Conservation (phyloP, 2,797 vertebrate genomes). For the Graptemys geographica region DNA sequence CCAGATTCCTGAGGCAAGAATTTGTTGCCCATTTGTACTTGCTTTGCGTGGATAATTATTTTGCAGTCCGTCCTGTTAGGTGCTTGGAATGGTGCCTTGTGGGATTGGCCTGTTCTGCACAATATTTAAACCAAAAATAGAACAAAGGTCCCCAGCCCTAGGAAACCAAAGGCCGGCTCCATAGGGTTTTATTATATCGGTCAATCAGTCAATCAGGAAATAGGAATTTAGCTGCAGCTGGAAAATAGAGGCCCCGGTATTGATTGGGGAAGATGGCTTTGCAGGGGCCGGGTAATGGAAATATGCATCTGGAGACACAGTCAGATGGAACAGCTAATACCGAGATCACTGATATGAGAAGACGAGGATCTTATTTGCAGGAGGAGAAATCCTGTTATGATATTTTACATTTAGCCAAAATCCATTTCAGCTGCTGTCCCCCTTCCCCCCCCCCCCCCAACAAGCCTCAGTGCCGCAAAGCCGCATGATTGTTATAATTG, state of each 20-base stretch:
- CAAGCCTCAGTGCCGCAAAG: background rate
- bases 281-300: background rate
- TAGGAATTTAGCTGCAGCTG: background rate
- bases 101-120: background rate
- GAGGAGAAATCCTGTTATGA: background rate
- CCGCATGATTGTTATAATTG: background rate
- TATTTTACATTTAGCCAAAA: background rate
- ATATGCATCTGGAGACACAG: background rate
- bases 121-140: background rate
- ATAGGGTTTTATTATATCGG: background rate
- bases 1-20: background rate
- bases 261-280: slow-evolving; percentile 37
- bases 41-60: background rate
- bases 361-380: background rate
- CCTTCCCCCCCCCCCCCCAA: fast-evolving
- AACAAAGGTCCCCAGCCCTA: background rate
- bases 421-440: fast-evolving
- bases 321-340: background rate
- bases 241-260: background rate
- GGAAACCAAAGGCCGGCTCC: background rate
- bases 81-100: background rate
- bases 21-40: background rate
- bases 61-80: background rate
- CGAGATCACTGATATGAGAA: background rate
- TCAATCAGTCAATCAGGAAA: slow-evolving; percentile 53